A percentile compares a stretch with the other conserved stretches of the same genome.
Evolutionary conservation across 2,888 invertebrate species (phyloP).

Genomic region (Cataglyphis altisquamis): DNA sequence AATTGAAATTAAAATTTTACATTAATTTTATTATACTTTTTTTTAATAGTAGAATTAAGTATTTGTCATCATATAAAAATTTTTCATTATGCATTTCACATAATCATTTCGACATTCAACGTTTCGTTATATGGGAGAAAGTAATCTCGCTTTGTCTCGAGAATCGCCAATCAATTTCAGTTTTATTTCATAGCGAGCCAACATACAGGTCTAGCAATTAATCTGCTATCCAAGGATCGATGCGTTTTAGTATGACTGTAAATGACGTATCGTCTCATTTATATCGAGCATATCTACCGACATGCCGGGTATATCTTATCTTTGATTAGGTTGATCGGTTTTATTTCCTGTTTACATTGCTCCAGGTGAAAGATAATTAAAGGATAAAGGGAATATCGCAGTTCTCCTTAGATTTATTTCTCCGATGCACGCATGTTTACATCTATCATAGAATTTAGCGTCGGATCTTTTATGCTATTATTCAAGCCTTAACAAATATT

Average conservation of each 20-base stretch:
- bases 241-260: background rate
- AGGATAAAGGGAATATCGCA: conserved; percentile 30
- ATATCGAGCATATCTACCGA: background rate
- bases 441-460: background rate
- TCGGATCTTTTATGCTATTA: background rate
- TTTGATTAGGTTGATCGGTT: conserved; percentile 46
- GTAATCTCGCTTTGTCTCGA: conserved; percentile 1
- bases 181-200: conserved; percentile 22
- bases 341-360: conserved; percentile 51
- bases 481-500: background rate
- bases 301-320: background rate
- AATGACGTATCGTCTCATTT: conserved; percentile 29
- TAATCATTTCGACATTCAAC: background rate
- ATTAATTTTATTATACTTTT: background rate
- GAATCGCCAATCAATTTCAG: background rate
- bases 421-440: background rate
- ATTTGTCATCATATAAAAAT: conserved; percentile 1
- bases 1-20: background rate
- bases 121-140: background rate
- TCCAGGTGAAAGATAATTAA: conserved; percentile 42
- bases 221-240: conserved; percentile 23
- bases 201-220: background rate
- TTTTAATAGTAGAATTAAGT: background rate
- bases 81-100: background rate
- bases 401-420: conserved; percentile 26